phyloP scores from a whole-genome alignment of 2,888 invertebrate genomes.

The Eristalis tenax region DNA sequence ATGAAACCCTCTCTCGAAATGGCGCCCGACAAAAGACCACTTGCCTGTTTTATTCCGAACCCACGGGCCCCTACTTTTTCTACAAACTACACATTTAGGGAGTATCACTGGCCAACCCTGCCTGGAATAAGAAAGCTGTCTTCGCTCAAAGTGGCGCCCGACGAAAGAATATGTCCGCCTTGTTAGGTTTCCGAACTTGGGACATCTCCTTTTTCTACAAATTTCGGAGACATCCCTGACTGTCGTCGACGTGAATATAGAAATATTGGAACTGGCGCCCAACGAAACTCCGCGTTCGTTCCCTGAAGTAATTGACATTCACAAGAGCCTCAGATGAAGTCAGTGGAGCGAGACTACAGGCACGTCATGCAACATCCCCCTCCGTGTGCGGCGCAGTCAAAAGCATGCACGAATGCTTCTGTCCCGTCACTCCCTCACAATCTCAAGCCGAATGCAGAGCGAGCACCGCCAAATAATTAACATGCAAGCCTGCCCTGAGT shows the following conservation, averaged over 20 bases:
- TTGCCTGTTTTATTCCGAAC: too few species aligned
- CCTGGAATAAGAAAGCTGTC: too few species aligned
- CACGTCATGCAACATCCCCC: neutral
- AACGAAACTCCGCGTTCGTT: neutral
- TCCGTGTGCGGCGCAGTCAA: neutral
- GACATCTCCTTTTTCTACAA: too few species aligned
- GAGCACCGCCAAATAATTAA: neutral
- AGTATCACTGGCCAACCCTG: too few species aligned
- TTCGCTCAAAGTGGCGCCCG: neutral
- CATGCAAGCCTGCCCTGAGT: neutral
- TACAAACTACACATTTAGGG: too few species aligned
- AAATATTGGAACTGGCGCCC: neutral
- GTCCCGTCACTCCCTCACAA: neutral
- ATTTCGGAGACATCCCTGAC: too few species aligned
- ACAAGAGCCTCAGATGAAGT: neutral
- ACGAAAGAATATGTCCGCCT: neutral
- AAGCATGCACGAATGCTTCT: neutral
- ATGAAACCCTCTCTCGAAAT: too few species aligned
- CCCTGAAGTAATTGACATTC: neutral
- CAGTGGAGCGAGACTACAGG: neutral
- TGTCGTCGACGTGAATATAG: too few species aligned
- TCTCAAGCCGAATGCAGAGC: neutral
- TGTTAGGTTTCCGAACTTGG: too few species aligned
- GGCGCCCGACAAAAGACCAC: too few species aligned
- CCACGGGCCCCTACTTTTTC: too few species aligned